Evolutionary conservation across 2,888 invertebrate genomes (phyloP).

Genomic region (Lycophotia porphyrea): DNA sequence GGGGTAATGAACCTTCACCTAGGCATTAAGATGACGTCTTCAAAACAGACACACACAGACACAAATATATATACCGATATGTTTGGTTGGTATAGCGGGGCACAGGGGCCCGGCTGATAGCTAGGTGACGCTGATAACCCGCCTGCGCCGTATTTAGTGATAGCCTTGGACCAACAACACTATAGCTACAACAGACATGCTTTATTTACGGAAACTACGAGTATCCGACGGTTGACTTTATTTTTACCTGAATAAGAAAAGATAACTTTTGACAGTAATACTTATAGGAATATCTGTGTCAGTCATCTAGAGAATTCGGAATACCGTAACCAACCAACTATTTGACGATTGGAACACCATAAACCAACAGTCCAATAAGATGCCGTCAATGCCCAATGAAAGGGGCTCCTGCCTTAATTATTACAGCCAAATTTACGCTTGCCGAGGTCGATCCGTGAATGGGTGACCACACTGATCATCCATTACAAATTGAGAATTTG

Average conservation of each 20-base stretch:
- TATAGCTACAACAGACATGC: constrained; percentile 10
- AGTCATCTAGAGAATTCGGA: neutral
- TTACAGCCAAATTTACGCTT: neutral
- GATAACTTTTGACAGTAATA: neutral
- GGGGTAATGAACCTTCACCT: constrained; percentile 24
- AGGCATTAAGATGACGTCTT: constrained; percentile 22
- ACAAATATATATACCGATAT: neutral
- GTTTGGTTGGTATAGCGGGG: constrained; percentile 32
- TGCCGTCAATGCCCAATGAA: neutral
- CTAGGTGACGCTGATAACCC: constrained; percentile 53
- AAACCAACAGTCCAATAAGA: neutral
- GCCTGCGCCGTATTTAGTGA: constrained; percentile 27
- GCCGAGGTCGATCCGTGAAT: neutral
- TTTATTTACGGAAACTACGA: constrained; percentile 41
- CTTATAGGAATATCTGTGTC: neutral
- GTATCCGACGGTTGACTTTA: constrained; percentile 1
- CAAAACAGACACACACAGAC: constrained; percentile 24
- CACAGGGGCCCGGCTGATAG: constrained; percentile 46
- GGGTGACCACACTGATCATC: neutral
- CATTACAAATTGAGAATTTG: neutral
- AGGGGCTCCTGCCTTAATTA: neutral
- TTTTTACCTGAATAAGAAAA: neutral
- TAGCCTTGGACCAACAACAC: constrained; percentile 47
- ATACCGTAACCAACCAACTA: neutral
- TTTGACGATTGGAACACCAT: too few species aligned